These are phyloP conservation scores for Nephila pilipes DNA, from an alignment of 1,140 invertebrate genomes.

Conservation along the genomic window DNA sequence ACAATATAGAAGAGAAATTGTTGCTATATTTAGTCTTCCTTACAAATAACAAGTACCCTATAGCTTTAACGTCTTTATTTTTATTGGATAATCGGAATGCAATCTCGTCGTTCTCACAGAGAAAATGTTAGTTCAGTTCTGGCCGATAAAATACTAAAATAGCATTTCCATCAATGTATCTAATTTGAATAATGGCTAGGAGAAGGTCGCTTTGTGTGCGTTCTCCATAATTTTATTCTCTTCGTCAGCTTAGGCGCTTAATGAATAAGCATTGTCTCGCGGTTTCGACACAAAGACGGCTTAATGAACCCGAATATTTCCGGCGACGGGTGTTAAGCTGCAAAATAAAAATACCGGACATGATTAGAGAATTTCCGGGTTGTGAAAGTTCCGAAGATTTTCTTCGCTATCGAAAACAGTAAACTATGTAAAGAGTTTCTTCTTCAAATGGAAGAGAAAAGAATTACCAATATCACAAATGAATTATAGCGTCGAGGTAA, in stretches of 20 bases:
- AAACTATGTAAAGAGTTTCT: too few species aligned
- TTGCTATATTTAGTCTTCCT: background rate
- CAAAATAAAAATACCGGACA: background rate
- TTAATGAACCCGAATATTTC: background rate
- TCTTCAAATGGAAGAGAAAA: too few species aligned
- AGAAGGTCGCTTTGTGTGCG: background rate
- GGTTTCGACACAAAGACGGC: background rate
- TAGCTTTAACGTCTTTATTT: background rate
- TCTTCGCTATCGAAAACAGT: too few species aligned
- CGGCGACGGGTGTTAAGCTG: background rate
- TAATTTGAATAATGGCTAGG: conserved; percentile 47
- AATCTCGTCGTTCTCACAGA: background rate
- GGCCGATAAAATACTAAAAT: background rate
- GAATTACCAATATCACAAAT: too few species aligned
- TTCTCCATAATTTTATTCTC: conserved; percentile 31
- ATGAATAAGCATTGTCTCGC: conserved; percentile 41
- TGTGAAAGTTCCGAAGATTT: too few species aligned
- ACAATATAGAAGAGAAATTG: background rate
- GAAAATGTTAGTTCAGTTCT: background rate
- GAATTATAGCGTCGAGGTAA: too few species aligned
- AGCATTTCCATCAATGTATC: conserved; percentile 19
- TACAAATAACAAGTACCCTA: background rate
- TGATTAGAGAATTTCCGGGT: background rate
- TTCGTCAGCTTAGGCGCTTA: background rate
- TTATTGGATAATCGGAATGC: background rate